These are phyloP conservation scores for Colletes collaris DNA, from an alignment of 2,888 invertebrate genomes.

Conservation along the genomic window DNA sequence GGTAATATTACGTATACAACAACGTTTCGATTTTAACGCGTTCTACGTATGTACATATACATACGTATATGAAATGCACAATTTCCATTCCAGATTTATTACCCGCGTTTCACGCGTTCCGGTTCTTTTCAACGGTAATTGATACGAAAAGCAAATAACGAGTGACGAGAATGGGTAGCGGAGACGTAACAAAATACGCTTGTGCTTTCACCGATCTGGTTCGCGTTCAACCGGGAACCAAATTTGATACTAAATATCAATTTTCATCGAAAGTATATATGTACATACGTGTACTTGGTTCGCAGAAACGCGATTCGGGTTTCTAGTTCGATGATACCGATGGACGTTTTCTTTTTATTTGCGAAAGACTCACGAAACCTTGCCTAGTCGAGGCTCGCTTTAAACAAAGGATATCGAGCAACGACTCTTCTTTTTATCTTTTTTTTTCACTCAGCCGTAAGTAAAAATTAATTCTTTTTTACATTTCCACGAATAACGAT, in stretches of 20 bases:
- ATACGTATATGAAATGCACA: too few relatives aligned
- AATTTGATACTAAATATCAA: constrained; percentile 44
- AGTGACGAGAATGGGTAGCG: not conserved
- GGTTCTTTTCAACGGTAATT: constrained; percentile 18
- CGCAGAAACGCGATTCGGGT: constrained; percentile 1
- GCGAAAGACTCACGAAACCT: too few relatives aligned
- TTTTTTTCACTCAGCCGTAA: too few relatives aligned
- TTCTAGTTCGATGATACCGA: not conserved
- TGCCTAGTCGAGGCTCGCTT: too few relatives aligned
- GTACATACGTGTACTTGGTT: not conserved
- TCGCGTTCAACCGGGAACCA: constrained; percentile 38
- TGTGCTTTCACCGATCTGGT: constrained; percentile 33
- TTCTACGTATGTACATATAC: too few relatives aligned
- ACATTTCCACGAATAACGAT: too few relatives aligned
- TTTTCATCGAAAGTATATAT: constrained; percentile 46
- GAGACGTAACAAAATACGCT: constrained; percentile 45
- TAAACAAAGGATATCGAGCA: not conserved
- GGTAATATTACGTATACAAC: not conserved
- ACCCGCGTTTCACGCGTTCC: not conserved
- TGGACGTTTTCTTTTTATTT: not conserved
- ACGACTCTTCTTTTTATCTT: too few relatives aligned
- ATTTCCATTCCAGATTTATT: not conserved
- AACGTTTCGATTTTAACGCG: not conserved
- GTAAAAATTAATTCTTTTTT: too few relatives aligned
- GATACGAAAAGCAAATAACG: constrained; percentile 1